Percentiles rank a stretch among this genome's conserved stretches.
Conservation (phyloP, 2,888 invertebrate species). For the Drosophila atripex region DNA sequence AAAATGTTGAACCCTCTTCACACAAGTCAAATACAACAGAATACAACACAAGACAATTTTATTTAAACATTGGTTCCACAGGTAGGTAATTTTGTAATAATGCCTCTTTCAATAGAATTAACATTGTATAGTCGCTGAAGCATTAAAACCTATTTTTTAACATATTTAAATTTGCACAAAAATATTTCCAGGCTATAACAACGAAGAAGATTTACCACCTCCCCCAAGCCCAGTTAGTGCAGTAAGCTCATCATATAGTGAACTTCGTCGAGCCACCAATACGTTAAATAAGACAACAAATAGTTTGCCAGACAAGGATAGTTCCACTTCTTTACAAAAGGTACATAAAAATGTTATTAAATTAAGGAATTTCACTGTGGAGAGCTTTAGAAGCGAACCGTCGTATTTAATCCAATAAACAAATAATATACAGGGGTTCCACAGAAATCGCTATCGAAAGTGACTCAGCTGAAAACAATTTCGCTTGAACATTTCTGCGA, state of each 20-base stretch:
- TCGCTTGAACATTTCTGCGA: too few species aligned
- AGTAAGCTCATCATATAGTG: slow-evolving; percentile 95
- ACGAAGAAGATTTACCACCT: slow-evolving; percentile 89
- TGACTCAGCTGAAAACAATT: too few species aligned
- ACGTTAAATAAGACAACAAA: slow-evolving; percentile 84
- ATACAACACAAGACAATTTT: slow-evolving; percentile 7
- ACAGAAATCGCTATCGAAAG: too few species aligned
- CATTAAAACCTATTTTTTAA: slow-evolving; percentile 74
- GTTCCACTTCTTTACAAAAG: background rate
- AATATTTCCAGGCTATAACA: slow-evolving; percentile 43
- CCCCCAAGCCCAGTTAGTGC: slow-evolving; percentile 96
- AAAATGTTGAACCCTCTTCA: background rate
- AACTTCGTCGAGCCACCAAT: slow-evolving; percentile 91
- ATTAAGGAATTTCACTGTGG: too few species aligned
- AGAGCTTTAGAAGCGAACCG: too few species aligned
- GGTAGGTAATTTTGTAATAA: slow-evolving; percentile 16
- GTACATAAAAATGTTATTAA: background rate
- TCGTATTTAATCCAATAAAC: too few species aligned
- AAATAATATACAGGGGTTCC: too few species aligned
- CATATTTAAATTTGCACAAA: slow-evolving; percentile 75
- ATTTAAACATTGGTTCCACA: slow-evolving; percentile 36
- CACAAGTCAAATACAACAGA: background rate
- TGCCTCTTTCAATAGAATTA: background rate
- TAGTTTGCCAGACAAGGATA: background rate
- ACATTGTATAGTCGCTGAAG: background rate